These are phyloP conservation scores for Dipodomys merriami DNA, from an alignment of 2,113 vertebrate genomes.

Conservation along the genomic window DNA sequence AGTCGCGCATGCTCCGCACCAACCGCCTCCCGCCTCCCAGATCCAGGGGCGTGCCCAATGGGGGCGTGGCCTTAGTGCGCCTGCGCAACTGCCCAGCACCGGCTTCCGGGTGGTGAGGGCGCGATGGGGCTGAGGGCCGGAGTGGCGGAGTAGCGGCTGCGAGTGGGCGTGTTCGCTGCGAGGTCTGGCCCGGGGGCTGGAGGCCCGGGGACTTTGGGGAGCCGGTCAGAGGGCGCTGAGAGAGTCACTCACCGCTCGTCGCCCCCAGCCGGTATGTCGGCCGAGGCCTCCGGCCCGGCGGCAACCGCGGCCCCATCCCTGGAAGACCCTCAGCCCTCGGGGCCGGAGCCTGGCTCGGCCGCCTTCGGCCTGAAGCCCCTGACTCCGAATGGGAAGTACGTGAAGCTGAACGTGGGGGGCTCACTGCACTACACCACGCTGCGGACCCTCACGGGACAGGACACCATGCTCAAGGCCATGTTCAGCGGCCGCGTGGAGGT, in stretches of 20 bases:
- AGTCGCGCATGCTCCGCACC: background rate
- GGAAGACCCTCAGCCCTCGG: slow-evolving; percentile 55
- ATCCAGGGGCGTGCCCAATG: background rate
- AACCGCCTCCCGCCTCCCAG: background rate
- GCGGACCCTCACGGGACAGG: slow-evolving; percentile 93
- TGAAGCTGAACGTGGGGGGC: slow-evolving; percentile 93
- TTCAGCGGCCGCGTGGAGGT: slow-evolving; percentile 90
- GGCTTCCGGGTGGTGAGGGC: slow-evolving; percentile 46
- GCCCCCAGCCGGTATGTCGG: slow-evolving; percentile 72
- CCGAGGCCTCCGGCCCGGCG: slow-evolving; percentile 73
- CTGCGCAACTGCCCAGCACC: background rate
- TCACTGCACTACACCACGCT: slow-evolving; percentile 93
- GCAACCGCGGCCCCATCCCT: slow-evolving; percentile 48
- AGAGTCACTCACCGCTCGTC: background rate
- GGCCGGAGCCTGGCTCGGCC: slow-evolving; percentile 43
- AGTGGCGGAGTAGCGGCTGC: background rate
- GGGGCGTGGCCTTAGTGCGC: background rate
- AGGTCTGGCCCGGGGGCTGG: background rate
- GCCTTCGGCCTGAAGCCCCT: slow-evolving; percentile 81
- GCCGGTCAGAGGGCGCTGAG: background rate
- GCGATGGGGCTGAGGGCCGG: background rate
- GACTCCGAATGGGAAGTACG: slow-evolving; percentile 91
- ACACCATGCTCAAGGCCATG: slow-evolving; percentile 90
- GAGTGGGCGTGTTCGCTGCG: background rate
- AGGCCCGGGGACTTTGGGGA: background rate